Conservation (phyloP, 2,888 invertebrate genomes). For the Drosophila fulvimacula region DNA sequence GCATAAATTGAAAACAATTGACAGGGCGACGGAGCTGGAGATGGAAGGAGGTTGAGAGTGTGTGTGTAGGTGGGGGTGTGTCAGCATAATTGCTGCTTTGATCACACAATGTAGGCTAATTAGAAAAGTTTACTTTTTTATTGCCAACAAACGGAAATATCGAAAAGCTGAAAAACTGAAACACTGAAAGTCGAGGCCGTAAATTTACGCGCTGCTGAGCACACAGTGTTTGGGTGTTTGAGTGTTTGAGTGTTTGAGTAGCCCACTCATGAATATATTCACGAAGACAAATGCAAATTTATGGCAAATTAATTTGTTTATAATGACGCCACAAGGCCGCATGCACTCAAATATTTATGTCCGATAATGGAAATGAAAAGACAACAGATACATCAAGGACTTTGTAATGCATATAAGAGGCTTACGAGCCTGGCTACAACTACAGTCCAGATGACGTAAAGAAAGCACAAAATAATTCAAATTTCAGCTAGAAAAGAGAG, state of each 20-base stretch:
- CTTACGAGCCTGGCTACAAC: slow-evolving; percentile 25
- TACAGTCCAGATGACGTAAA: slow-evolving; percentile 9
- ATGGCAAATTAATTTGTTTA: slow-evolving; percentile 72
- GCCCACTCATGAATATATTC: slow-evolving; percentile 44
- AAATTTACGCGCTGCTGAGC: slow-evolving; percentile 33
- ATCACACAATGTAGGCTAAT: slow-evolving; percentile 83
- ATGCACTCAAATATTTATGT: slow-evolving; percentile 66
- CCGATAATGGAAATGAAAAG: slow-evolving; percentile 59
- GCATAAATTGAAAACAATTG: slow-evolving; percentile 4
- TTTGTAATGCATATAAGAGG: slow-evolving; percentile 23
- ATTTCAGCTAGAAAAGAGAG: slow-evolving; percentile 3
- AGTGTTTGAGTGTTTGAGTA: slow-evolving; percentile 3
- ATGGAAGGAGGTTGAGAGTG: background rate
- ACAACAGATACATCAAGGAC: slow-evolving; percentile 20
- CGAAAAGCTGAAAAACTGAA: slow-evolving; percentile 25
- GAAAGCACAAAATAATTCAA: slow-evolving; percentile 47
- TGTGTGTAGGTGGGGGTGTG: background rate
- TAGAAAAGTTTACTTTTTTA: slow-evolving; percentile 80
- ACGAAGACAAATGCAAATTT: slow-evolving; percentile 60
- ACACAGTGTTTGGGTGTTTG: background rate
- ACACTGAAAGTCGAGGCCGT: slow-evolving; percentile 1
- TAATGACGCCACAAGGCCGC: slow-evolving; percentile 55
- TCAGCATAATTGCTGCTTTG: slow-evolving; percentile 80
- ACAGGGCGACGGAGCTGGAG: background rate
- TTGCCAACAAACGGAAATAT: slow-evolving; percentile 60